Conservation (phyloP, 1,140 invertebrate species). For the Asobara japonica region DNA sequence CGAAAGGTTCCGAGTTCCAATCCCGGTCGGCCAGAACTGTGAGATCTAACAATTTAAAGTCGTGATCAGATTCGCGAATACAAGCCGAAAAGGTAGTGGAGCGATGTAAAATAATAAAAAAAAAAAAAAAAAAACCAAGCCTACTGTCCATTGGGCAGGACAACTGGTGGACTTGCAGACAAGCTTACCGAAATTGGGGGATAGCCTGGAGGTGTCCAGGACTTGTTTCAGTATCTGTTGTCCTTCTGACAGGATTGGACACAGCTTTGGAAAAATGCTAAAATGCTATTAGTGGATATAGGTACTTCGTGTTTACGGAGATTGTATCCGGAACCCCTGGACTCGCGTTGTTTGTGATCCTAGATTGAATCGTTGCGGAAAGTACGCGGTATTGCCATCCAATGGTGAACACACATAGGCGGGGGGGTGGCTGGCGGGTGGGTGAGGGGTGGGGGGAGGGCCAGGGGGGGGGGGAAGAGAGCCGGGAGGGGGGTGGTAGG, state of each 20-base stretch:
- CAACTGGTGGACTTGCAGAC: no score
- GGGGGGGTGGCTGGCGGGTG: background rate
- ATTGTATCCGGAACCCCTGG: slow-evolving; percentile 5
- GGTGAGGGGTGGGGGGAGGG: background rate
- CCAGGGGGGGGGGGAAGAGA: background rate
- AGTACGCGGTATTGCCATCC: background rate
- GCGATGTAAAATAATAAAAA: no score
- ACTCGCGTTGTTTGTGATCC: slow-evolving; percentile 17
- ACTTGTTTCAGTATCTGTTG: no score
- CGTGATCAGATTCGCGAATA: no score
- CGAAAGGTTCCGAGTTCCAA: no score
- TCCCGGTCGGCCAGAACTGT: no score
- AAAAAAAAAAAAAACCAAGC: background rate
- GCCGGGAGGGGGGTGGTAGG: background rate
- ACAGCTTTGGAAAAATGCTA: background rate
- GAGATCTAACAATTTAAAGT: no score
- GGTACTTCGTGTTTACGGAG: slow-evolving; percentile 6
- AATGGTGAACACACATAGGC: background rate
- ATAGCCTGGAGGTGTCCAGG: no score
- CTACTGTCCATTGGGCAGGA: no score
- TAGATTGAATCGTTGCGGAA: slow-evolving; percentile 16
- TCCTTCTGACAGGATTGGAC: no score
- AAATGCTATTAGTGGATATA: slow-evolving; percentile 23
- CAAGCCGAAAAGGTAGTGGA: no score
- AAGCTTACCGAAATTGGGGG: no score